These are phyloP conservation scores for Cantharis lateralis DNA, from an alignment of 2,888 invertebrate genomes.

Conservation along the genomic window DNA sequence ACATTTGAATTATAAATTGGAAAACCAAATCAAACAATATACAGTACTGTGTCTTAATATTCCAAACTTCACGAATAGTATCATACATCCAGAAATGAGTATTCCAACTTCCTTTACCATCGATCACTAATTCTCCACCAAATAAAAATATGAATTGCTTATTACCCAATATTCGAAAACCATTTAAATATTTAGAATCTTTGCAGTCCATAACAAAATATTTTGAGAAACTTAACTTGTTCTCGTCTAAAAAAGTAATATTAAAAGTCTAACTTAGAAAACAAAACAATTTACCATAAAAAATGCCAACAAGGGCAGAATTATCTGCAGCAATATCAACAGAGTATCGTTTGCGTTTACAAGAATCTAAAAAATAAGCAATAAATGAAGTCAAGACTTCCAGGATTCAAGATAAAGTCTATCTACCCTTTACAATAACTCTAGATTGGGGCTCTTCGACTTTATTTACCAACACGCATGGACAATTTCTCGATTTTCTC, in stretches of 20 bases:
- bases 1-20: neutral
- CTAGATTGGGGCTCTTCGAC: neutral
- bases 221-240: slow-evolving; percentile 20
- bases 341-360: slow-evolving; percentile 36
- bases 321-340: slow-evolving; percentile 23
- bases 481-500: slow-evolving; percentile 11
- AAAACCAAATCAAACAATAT: neutral
- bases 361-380: slow-evolving; percentile 16
- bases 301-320: slow-evolving; percentile 27
- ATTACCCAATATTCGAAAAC: slow-evolving; percentile 45
- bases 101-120: slow-evolving; percentile 50
- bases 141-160: slow-evolving; percentile 49
- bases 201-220: slow-evolving; percentile 31
- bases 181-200: slow-evolving; percentile 39
- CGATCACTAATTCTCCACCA: slow-evolving; percentile 48
- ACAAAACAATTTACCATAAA: slow-evolving; percentile 35
- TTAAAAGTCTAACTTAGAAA: neutral
- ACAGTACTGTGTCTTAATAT: slow-evolving; percentile 42
- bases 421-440: neutral
- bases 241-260: slow-evolving; percentile 22
- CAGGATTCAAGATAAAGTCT: neutral
- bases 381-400: neutral
- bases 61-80: slow-evolving; percentile 46
- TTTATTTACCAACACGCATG: slow-evolving; percentile 14
- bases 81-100: slow-evolving; percentile 49